Percentiles rank a stretch among this genome's conserved stretches.
Conservation (phyloP, 2,113 vertebrate species). For the Bettongia penicillata region DNA sequence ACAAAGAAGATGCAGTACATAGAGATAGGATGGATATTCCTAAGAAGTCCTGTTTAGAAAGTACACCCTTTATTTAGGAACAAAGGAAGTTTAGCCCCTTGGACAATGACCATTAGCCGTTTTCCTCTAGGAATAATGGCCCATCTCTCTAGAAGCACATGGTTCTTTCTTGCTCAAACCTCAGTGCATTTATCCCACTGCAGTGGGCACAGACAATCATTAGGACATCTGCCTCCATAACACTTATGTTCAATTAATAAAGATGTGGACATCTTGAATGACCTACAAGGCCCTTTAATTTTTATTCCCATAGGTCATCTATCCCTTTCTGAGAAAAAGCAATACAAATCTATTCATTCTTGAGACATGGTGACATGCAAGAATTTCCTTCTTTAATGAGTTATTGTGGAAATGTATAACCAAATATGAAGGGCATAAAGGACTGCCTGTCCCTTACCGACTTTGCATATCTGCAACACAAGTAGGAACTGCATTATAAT, state of each 20-base stretch:
- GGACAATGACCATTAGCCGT: background rate
- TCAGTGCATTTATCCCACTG: background rate
- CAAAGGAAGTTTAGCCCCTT: background rate
- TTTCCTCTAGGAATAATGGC: background rate
- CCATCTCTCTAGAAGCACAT: background rate
- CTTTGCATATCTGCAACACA: background rate
- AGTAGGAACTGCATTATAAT: background rate
- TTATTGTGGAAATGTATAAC: background rate
- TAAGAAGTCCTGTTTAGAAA: background rate
- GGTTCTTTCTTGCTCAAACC: no score
- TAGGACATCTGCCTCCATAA: background rate
- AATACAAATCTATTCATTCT: background rate
- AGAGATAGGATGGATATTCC: background rate
- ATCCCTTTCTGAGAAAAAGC: background rate
- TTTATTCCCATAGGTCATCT: background rate
- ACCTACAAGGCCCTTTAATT: background rate
- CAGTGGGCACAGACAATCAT: background rate
- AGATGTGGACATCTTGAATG: background rate
- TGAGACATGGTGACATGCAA: background rate
- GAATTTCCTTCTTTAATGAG: background rate
- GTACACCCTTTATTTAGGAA: background rate
- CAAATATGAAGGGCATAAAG: background rate
- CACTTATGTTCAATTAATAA: background rate
- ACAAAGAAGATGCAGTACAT: background rate
- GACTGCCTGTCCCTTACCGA: background rate